A percentile compares a stretch with the other conserved stretches of the same genome.
Evolutionary conservation across 2,888 invertebrate species (phyloP).

Genomic region (Hoplodrina blanda): DNA sequence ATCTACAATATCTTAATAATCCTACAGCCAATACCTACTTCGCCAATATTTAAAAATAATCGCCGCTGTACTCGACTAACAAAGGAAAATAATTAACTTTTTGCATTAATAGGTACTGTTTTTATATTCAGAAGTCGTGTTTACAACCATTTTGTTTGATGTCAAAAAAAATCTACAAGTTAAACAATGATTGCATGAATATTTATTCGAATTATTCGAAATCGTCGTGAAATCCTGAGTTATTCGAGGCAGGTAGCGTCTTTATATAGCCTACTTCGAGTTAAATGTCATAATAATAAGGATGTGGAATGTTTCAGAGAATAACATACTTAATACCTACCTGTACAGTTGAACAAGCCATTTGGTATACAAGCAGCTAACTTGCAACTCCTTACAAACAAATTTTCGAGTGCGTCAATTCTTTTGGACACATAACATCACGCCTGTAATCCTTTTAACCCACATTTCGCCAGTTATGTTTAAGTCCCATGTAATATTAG

Average conservation of each 20-base stretch:
- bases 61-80: constrained; percentile 22
- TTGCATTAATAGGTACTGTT: constrained; percentile 33
- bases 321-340: constrained; percentile 48
- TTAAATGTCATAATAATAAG: constrained; percentile 64
- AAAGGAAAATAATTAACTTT: constrained; percentile 45
- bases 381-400: no score
- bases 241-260: constrained; percentile 51
- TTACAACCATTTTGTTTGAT: constrained; percentile 27
- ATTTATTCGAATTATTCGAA: constrained; percentile 41
- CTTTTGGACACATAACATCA: no score
- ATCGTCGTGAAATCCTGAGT: constrained; percentile 14
- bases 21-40: constrained; percentile 1
- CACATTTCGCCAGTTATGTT: no score
- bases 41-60: constrained; percentile 26
- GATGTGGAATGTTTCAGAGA: constrained; percentile 59
- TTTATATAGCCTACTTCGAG: constrained; percentile 24
- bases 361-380: no score
- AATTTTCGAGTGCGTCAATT: no score
- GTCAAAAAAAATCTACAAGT: constrained; percentile 23
- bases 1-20: constrained; percentile 10
- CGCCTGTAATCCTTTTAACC: no score
- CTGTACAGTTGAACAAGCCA: no score
- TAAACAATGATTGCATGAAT: constrained; percentile 46
- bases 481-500: no score
- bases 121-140: constrained; percentile 43